phyloP scores from a whole-genome alignment of 2,797 vertebrate species.

The Diceros bicornis region DNA sequence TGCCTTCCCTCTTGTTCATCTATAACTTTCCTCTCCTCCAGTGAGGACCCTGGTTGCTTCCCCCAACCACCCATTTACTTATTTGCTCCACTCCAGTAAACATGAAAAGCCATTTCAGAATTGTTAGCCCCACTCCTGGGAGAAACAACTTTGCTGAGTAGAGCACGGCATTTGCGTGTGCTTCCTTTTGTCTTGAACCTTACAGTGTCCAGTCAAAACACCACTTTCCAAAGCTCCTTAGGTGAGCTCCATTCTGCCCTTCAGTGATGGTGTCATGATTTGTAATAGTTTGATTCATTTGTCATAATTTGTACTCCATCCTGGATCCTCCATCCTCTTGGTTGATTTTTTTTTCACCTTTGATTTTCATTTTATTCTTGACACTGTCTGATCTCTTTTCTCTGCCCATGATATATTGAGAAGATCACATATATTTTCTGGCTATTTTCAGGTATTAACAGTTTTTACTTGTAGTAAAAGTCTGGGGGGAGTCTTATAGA shows the following conservation, averaged over 20 bases:
- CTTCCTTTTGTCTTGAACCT: too few species aligned
- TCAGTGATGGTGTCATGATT: rapidly evolving
- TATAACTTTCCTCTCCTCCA: not conserved
- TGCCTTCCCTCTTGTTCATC: too few species aligned
- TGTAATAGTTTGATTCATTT: rapidly evolving
- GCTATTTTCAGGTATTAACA: not conserved
- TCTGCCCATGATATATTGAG: not conserved
- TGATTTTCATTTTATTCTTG: not conserved
- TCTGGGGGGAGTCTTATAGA: not conserved
- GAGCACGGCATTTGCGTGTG: rapidly evolving
- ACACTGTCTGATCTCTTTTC: not conserved
- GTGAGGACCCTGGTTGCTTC: not conserved
- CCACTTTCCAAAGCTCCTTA: not conserved
- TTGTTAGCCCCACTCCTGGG: not conserved
- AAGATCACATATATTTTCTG: not conserved
- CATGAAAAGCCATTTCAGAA: not conserved
- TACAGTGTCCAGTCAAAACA: not conserved
- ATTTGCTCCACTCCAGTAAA: rapidly evolving
- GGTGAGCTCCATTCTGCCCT: not conserved
- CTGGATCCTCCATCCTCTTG: not conserved
- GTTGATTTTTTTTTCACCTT: too few species aligned
- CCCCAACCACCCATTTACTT: too few species aligned
- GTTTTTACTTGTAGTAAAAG: not conserved
- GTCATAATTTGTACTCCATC: rapidly evolving
- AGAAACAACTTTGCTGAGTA: not conserved